Evolutionary conservation across 2,113 vertebrate genomes (phyloP).

Genomic region (Suricata suricatta): DNA sequence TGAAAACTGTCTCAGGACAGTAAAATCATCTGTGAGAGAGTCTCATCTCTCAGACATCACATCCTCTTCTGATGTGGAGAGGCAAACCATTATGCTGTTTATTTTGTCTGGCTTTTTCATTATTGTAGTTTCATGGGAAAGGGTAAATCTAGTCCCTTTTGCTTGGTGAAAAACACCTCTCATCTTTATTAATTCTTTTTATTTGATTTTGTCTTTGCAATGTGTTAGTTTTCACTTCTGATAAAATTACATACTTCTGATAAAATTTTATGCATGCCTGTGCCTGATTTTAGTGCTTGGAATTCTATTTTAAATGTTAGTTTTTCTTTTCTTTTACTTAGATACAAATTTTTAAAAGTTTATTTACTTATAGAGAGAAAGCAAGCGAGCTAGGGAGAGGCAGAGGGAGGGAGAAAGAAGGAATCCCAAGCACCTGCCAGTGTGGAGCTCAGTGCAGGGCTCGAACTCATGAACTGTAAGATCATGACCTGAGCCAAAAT

Average conservation of each 20-base stretch:
- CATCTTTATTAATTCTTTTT: not conserved
- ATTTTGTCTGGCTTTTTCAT: not conserved
- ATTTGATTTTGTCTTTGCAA: not conserved
- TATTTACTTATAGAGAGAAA: no score
- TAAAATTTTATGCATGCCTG: not conserved
- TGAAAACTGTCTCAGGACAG: not conserved
- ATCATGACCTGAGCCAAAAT: no score
- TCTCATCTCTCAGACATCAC: not conserved
- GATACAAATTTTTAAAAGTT: not conserved
- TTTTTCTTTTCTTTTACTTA: not conserved
- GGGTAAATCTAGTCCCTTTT: not conserved
- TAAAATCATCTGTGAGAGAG: not conserved
- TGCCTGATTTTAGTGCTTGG: not conserved
- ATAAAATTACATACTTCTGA: not conserved
- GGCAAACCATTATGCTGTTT: not conserved
- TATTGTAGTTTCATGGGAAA: not conserved
- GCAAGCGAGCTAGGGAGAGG: no score
- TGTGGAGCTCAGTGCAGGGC: no score
- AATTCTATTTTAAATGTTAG: not conserved
- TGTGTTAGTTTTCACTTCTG: not conserved
- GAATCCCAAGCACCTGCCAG: no score
- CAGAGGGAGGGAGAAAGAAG: no score
- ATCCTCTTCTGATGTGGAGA: not conserved
- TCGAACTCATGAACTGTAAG: no score
- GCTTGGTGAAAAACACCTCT: not conserved